A percentile compares a stretch with the other conserved stretches of the same genome.
Evolutionary conservation across 2,797 vertebrate species (phyloP).

Genomic region (Pseudotriccus pelzelni): DNA sequence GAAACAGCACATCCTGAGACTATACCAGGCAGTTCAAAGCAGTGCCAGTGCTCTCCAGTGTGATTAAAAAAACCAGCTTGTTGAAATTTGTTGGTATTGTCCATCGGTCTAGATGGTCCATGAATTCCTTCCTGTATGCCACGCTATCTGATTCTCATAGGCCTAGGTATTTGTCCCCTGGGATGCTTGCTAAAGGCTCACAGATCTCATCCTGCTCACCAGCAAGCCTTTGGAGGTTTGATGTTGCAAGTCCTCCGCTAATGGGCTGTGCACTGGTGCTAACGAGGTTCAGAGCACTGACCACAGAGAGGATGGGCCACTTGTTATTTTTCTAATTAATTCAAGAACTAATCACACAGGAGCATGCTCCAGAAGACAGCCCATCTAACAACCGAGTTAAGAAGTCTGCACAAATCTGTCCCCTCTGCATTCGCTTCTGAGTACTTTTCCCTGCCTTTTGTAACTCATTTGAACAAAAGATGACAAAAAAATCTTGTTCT

Average conservation of each 20-base stretch:
- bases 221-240: background rate
- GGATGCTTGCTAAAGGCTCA: background rate
- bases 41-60: background rate
- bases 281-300: slow-evolving; percentile 32
- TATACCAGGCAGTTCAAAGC: background rate
- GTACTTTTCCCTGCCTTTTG: background rate
- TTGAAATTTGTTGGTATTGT: background rate
- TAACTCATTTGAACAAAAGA: background rate
- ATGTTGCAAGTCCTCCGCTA: background rate
- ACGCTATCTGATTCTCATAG: fast-evolving
- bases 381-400: background rate
- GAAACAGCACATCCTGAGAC: background rate
- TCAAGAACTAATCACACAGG: slow-evolving; percentile 32
- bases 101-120: background rate
- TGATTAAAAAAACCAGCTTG: background rate
- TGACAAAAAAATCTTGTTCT: slow-evolving; percentile 6
- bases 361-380: background rate
- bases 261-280: background rate
- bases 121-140: background rate
- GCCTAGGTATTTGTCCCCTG: background rate
- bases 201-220: background rate
- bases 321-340: slow-evolving; percentile 55
- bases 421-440: background rate
- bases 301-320: background rate
- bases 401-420: background rate